phyloP scores from a whole-genome alignment of 2,797 vertebrate species.

The Gymnopithys bicolor region DNA sequence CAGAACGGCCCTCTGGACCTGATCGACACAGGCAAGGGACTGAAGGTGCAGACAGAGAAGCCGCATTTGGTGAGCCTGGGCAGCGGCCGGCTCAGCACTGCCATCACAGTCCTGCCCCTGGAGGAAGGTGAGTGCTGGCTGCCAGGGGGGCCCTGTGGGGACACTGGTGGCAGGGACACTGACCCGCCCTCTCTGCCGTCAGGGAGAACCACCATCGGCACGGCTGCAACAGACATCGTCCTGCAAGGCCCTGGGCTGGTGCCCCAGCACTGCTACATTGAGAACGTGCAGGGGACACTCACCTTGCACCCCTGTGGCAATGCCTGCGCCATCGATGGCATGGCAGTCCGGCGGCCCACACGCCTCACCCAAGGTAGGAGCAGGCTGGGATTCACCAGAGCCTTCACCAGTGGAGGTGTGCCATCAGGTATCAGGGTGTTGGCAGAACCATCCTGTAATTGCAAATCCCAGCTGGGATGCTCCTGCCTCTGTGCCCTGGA shows the following conservation, averaged over 20 bases:
- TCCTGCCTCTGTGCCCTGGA: background rate
- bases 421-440: fast-evolving
- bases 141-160: fast-evolving
- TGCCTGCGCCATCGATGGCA: constrained; percentile 85
- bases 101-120: constrained; percentile 92
- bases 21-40: constrained; percentile 87
- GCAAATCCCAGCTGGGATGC: background rate
- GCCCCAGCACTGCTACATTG: constrained; percentile 91
- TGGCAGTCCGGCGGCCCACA: constrained; percentile 79
- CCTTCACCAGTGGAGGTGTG: no score
- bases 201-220: constrained; percentile 90
- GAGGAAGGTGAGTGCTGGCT: constrained; percentile 85
- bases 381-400: fast-evolving
- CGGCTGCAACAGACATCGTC: constrained; percentile 83
- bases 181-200: background rate
- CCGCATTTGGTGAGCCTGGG: constrained; percentile 96
- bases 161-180: fast-evolving
- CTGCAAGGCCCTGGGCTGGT: constrained; percentile 88
- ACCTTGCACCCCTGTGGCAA: constrained; percentile 91
- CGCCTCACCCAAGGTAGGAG: constrained; percentile 90
- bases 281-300: constrained; percentile 85
- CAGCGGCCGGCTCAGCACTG: constrained; percentile 92
- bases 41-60: constrained; percentile 94
- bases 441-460: background rate
- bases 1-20: constrained; percentile 92